Conservation (phyloP, 1,140 invertebrate genomes). For the Diplogasteroides magnus region DNA sequence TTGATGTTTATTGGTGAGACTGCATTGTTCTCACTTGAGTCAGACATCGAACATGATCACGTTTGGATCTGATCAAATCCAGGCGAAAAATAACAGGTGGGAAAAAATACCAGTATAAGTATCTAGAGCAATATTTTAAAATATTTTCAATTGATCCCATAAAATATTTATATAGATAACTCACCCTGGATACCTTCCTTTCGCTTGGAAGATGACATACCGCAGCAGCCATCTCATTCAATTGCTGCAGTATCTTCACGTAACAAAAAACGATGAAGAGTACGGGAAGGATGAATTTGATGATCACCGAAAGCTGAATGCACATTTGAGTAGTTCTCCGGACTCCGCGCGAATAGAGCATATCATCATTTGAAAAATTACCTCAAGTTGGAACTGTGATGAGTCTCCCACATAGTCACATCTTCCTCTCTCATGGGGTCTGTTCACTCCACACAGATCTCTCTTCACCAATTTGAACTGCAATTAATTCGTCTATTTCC, state of each 20-base stretch:
- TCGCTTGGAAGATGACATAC: neutral
- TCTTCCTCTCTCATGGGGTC: conserved; percentile 26
- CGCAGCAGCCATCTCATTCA: neutral
- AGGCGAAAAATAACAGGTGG: too few relatives aligned
- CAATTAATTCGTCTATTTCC: conserved; percentile 13
- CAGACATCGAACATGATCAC: too few relatives aligned
- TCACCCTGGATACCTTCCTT: neutral
- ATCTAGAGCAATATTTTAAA: too few relatives aligned
- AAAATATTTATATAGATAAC: neutral
- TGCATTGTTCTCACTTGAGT: too few relatives aligned
- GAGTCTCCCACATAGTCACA: conserved; percentile 43
- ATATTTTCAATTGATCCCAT: too few relatives aligned
- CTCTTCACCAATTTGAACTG: conserved; percentile 46
- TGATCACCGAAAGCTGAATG: conserved; percentile 42
- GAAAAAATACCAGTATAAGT: too few relatives aligned
- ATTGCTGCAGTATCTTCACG: conserved; percentile 35
- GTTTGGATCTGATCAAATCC: too few relatives aligned
- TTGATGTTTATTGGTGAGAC: too few relatives aligned
- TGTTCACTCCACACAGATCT: conserved; percentile 46
- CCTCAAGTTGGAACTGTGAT: conserved; percentile 1
- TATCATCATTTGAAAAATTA: neutral
- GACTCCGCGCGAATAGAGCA: neutral
- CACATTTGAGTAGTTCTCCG: neutral
- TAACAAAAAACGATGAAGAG: conserved; percentile 50
- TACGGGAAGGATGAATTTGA: conserved; percentile 49